Conservation (phyloP, 2,888 invertebrate species). For the Magallana nippona region DNA sequence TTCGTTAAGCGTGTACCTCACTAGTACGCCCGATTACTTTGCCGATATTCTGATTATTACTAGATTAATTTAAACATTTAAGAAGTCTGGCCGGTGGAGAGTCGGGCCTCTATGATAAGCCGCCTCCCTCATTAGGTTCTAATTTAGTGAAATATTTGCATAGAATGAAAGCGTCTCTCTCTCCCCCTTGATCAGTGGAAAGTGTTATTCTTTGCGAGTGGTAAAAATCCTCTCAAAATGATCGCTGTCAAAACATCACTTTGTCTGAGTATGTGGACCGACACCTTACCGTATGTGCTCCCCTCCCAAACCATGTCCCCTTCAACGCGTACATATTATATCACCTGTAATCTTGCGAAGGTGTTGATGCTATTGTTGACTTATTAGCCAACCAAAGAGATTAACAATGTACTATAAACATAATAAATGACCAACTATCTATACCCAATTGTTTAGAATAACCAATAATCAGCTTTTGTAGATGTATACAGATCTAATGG, state of each 20-base stretch:
- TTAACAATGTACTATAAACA: constrained; percentile 1
- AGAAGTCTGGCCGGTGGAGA: constrained; percentile 8
- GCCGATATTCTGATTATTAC: not conserved
- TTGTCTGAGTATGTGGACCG: constrained; percentile 12
- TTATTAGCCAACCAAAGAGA: constrained; percentile 3
- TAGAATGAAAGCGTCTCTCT: not conserved
- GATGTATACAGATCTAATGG: no score
- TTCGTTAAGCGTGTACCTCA: not conserved
- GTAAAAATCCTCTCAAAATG: not conserved
- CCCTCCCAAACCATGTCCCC: no score
- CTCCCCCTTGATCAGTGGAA: not conserved
- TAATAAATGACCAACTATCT: not conserved
- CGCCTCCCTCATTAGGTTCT: not conserved
- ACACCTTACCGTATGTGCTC: not conserved
- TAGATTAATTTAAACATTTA: not conserved
- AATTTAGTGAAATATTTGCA: constrained; percentile 24
- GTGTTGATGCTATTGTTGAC: constrained; percentile 5
- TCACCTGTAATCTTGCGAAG: constrained; percentile 1
- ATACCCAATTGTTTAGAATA: not conserved
- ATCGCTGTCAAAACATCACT: constrained; percentile 19
- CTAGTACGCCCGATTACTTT: not conserved
- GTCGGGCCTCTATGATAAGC: not conserved
- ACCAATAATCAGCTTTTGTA: not conserved
- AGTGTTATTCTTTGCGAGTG: not conserved
- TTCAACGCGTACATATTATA: not conserved